Evolutionary conservation across 2,113 vertebrate species (phyloP), one percentile per base, ranked within the genome.

Genomic region (Leucosticte australis): DNA sequence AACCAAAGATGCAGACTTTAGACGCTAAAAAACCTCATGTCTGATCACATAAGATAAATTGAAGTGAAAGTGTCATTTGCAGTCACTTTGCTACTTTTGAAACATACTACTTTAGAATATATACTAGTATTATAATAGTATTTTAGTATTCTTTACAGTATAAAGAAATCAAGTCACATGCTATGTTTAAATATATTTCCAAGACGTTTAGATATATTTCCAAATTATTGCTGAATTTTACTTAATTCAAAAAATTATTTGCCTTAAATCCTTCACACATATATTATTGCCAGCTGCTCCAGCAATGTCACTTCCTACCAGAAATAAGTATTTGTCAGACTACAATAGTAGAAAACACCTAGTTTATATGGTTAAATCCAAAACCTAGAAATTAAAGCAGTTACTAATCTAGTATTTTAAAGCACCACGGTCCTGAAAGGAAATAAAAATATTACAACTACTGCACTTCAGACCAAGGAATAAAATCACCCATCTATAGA

Each of bases 1-100:
- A 85, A 50, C 24, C 18, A 67, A 57, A 89, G n/a, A 74, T 13
- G 5, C 21, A 83, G 16, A 71, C 30, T 73, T 82, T 0, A 60
- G 33, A 80, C 35, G 27, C 24, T 76, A 64, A 76, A 79, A 67
- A 77, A 31, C 0, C 19, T 83, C 33, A 19, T 6, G 1, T 52
- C 31, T 60, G 13, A 56, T 30, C 3, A 52, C 3, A 59, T 10
- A 62, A 0, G 0, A 30, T 15, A 75, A 89, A 81, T 11, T 37
- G 44, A 93, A 94, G 44, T 41, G 24, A 64, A 92, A 60, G 13
- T 65, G 63, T 35, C 55, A 67, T 30, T 46, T 91, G 39, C 24
- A 59, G 22, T 59, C 52, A 63, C 20, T 70, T 62, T 44, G 12
- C 15, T 69, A 46, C 21, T 71, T 91, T 52, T 49, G 60, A 90